These are phyloP conservation scores for Neria commutata DNA, from an alignment of 2,888 invertebrate species.

Conservation along the genomic window DNA sequence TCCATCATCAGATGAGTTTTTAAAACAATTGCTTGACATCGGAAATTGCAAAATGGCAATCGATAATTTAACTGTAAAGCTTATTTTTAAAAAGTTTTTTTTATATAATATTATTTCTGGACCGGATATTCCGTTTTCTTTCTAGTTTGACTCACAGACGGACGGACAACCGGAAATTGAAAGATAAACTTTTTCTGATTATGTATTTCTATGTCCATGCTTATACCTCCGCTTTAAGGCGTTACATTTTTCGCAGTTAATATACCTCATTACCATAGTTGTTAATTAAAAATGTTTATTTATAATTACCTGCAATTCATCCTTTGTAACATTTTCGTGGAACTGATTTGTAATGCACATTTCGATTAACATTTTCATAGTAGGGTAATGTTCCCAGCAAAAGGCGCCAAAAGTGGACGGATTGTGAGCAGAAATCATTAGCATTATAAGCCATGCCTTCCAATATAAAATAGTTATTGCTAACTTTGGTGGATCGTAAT, in stretches of 20 bases:
- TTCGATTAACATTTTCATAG: conserved; percentile 88
- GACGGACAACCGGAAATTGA: too few species aligned
- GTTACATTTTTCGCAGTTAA: neutral
- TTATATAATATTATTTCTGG: neutral
- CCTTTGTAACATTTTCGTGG: conserved; percentile 66
- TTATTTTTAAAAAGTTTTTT: neutral
- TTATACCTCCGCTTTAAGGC: neutral
- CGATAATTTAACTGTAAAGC: too few species aligned
- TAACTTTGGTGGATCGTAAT: conserved; percentile 81
- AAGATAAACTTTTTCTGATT: too few species aligned
- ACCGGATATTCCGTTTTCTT: neutral
- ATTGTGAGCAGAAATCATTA: conserved; percentile 92
- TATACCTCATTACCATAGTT: neutral
- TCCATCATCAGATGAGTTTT: too few species aligned
- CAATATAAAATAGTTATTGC: conserved; percentile 93
- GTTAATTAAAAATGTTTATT: neutral
- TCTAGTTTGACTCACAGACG: too few species aligned
- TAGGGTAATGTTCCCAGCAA: conserved; percentile 91
- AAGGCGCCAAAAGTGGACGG: conserved; percentile 83
- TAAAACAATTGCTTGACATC: too few species aligned
- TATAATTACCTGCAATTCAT: conserved; percentile 67
- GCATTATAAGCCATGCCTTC: conserved; percentile 89
- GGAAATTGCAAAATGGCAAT: too few species aligned
- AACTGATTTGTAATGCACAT: conserved; percentile 90
- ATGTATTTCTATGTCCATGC: too few species aligned